These are phyloP conservation scores for Gorsachius goisagi DNA, from an alignment of 2,113 vertebrate species.

Conservation along the genomic window DNA sequence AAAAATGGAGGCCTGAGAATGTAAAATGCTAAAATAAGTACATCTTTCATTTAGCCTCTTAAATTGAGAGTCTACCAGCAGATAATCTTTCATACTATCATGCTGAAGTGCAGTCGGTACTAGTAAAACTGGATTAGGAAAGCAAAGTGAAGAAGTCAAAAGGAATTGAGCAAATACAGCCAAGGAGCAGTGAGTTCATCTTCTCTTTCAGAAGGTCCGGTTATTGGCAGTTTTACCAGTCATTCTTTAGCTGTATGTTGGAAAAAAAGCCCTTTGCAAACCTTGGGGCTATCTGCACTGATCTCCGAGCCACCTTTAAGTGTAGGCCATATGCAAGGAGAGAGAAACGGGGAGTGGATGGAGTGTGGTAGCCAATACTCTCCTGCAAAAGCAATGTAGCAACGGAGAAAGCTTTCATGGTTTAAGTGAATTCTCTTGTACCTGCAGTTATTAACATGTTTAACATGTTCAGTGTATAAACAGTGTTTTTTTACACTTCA, in stretches of 20 bases:
- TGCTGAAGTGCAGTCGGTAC: background rate
- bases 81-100: background rate
- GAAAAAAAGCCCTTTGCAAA: background rate
- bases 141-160: constrained; percentile 4
- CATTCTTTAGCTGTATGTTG: background rate
- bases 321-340: background rate
- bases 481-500: background rate
- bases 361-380: background rate
- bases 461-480: background rate
- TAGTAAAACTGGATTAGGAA: background rate
- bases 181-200: background rate
- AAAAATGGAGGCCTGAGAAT: background rate
- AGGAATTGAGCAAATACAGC: background rate
- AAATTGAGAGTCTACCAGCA: background rate
- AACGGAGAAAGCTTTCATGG: background rate
- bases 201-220: background rate
- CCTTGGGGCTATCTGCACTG: background rate
- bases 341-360: background rate
- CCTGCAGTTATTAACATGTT: background rate
- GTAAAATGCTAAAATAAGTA: background rate
- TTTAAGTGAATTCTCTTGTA: background rate
- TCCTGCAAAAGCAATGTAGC: background rate
- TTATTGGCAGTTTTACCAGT: background rate
- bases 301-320: background rate
- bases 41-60: background rate